Base-by-base conservation (phyloP, 1,140 invertebrate species). In the Ganaspis sp. region DNA sequence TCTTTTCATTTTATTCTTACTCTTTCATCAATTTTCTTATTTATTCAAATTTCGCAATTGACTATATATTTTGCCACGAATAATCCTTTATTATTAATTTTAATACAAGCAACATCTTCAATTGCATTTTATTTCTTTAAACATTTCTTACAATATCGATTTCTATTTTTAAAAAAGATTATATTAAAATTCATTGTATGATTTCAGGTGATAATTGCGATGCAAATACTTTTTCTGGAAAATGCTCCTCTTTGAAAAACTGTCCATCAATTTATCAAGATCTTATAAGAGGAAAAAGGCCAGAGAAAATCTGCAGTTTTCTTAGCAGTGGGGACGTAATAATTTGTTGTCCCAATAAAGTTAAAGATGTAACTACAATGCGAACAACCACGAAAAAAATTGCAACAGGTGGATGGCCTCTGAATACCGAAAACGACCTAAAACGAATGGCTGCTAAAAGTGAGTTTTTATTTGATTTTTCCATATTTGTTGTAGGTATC, bases 291-390 rank as follows among this genome's bases (percentile, higher is more conserved):
- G 88, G 88, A 8, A 72, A 75, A 5, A n/a, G 37, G 5, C 83
- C 86, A 0, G 42, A 72, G 1, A 29, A 0, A 0, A 11, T 80
- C 0, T 91, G 90, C 11, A 78, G 81, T 26, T 88, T 72, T 73
- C 0, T 0, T 0, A 19, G 42, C 9, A 15, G 38, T 40, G 75
- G 49, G 0, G 76, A 83, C 0, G 85, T 86, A 0, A 26, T 90
- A 0, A 81, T 91, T 0, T 91, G 90, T 45, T 91, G 90, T 72
- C 89, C 89, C 5, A 58, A 11, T 29, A 37, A 64, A 15, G 8
- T 4, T 8, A 23, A 9, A 69, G 45, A 45, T 15, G 19, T 1
- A 6, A 69, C 34, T 0, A 64, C 37, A 4, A 8, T 9, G 8
- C 54, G 26, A 3, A 45, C 29, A 23, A 64, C 64, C 4, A 54